Evolutionary conservation across 2,888 invertebrate genomes (phyloP), one percentile per base, ranked within the genome.

Genomic region (Coelinius sp.): DNA sequence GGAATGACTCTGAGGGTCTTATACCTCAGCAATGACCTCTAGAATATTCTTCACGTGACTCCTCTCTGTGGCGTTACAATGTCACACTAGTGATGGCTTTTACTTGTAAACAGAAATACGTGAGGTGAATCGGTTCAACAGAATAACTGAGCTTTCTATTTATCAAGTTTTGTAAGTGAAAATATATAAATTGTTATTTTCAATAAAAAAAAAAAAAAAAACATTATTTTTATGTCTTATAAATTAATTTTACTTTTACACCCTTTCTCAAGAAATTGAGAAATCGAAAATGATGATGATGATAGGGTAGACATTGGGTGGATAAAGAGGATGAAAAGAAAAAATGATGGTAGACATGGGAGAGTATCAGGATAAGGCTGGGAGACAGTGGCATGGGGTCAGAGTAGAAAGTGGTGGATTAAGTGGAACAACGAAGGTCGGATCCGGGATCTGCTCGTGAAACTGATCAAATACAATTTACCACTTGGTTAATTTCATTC

Each of bases 391-490:
- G 70, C 79, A 78, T 78, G 84, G 86, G n/a, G 87, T 85, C 85
- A 85, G 84, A 85, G 83, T 87, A 87, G 87, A 87, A 87, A 87
- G 87, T 87, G 87, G 81, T 84, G 80, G 81, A 80, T 79, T 77
- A 81, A 79, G 80, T 79, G 78, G 79, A 77, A 72, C 82, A 80
- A 83, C 82, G 86, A 86, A 87, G 87, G 86, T 86, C 84, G 85
- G 82, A 86, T 87, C 86, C 87, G 85, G 87, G 85, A 86, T 83
- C 81, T 63, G 17, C 41, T 63, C 24, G 24, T n/a, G n/a, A 14
- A 31, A 41, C 41, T 20, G 14, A 38, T 41, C 63, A 12, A 63
- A 38, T 41, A 63, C 41, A 22, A 41, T 24, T 44, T 38, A 44
- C 24, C 22, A 41, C 22, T 38, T 24, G 24, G 24, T 63, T 63